Evolutionary conservation across 1,140 invertebrate species (phyloP), one percentile per base, ranked within the genome.

Genomic region (Caenorhabditis latens): DNA sequence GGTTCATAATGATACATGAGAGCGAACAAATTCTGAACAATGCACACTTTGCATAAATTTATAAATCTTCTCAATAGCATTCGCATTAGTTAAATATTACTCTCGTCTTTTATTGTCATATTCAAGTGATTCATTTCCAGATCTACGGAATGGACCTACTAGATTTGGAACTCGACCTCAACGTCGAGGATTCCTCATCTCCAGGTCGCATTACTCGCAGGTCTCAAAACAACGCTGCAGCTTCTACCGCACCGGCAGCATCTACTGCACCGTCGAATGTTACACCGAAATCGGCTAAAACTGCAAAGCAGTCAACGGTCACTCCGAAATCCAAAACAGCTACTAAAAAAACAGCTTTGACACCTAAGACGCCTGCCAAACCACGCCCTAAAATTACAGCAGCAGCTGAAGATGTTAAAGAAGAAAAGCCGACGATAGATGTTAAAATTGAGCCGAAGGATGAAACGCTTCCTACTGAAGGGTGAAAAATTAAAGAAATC

Each of bases 101-200:
- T 32, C 32, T 32, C 32, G 32, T 32, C 32, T 32, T 32, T 32
- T 2, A 32, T 32, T 9, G 8, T 63, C 32, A 8, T 40, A 21
- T 46, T 46, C 40, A 19, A 8, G 11, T 0, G 5, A 4, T 9
- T n/a, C 13, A 46, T 53, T 79, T 79, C 53, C 71, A 79, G 71
- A 53, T n/a, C n/a, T 50, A 11, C n/a, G 43, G 13, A 53, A 79
- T 79, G 71, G 71, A 79, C 46, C n/a, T 79, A 43, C 46, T 79
- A 7, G 71, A 79, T n/a, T 50, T 79, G 71, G 46, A 79, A 9
- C 46, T 79, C 21, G 71, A 79, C 71, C 46, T 50, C 0, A 53
- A 24, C 21, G 71, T 21, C 71, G 46, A 79, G n/a, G 21, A 21
- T 7, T 16, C 67, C 6, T 75, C 67, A 4, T 43, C n/a, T 50